A percentile compares a stretch with the other conserved stretches of the same genome.
Conservation (phyloP, 2,888 invertebrate species). For the Heliconius ethilla region DNA sequence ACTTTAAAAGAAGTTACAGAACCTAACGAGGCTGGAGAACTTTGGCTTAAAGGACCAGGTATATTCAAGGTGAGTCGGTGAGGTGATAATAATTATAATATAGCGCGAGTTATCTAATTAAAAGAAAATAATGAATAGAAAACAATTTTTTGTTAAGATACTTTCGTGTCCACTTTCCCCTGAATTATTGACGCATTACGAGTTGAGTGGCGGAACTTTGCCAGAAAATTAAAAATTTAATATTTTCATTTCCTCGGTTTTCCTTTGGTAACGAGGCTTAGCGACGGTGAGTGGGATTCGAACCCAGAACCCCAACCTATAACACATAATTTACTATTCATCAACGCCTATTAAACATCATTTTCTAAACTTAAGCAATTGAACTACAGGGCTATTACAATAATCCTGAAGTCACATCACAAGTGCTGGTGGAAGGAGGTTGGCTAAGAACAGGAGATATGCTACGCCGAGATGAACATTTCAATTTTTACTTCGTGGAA, state of each 20-base stretch:
- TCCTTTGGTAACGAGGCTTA: no score
- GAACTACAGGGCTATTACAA: conserved; percentile 78
- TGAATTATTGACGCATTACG: no score
- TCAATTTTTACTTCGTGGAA: conserved; percentile 75
- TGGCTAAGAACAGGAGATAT: conserved; percentile 81
- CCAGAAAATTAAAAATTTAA: no score
- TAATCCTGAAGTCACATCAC: conserved; percentile 65
- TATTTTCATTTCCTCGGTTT: no score
- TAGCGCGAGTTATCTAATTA: neutral
- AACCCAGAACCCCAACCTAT: no score
- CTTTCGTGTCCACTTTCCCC: no score
- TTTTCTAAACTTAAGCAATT: neutral
- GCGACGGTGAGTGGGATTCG: no score
- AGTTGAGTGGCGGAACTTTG: no score
- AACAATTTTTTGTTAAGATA: no score
- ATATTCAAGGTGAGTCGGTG: conserved; percentile 55
- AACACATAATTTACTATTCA: no score
- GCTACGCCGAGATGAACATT: conserved; percentile 74
- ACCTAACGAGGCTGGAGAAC: conserved; percentile 67
- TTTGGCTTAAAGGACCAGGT: conserved; percentile 65
- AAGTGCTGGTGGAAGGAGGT: conserved; percentile 67
- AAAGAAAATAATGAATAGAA: no score
- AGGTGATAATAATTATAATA: neutral
- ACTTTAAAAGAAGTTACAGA: conserved; percentile 61
- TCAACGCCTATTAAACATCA: no score